phyloP scores from a whole-genome alignment of 2,888 invertebrate genomes.

The Tricholauxania praeusta region DNA sequence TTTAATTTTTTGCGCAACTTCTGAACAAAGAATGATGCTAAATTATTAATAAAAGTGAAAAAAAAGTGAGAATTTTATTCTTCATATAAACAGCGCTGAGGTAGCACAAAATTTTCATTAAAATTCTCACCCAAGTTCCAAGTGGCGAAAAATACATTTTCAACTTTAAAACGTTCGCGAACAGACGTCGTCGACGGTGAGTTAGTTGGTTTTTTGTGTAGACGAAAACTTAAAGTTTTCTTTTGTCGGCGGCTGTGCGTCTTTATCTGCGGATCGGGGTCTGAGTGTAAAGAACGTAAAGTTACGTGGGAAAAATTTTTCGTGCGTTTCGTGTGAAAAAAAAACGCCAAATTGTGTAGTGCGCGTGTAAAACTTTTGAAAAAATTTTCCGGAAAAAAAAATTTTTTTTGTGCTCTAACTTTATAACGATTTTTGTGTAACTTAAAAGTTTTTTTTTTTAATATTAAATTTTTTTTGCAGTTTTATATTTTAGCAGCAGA shows the following conservation, averaged over 20 bases:
- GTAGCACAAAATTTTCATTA: slow-evolving; percentile 4
- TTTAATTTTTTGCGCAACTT: too few relatives aligned
- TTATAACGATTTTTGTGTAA: background rate
- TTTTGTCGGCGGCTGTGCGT: background rate
- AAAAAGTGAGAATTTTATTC: background rate
- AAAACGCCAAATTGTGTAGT: background rate
- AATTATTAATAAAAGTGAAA: slow-evolving; percentile 16
- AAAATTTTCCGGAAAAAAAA: background rate
- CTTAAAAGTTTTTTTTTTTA: background rate
- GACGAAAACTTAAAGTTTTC: background rate
- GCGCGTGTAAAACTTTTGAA: background rate
- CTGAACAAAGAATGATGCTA: background rate
- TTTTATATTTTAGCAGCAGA: background rate
- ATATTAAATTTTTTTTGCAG: background rate
- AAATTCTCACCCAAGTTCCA: slow-evolving; percentile 36
- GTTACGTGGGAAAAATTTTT: slow-evolving; percentile 11
- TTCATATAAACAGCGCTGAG: slow-evolving; percentile 19
- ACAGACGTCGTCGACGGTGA: slow-evolving; percentile 52
- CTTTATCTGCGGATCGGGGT: slow-evolving; percentile 21
- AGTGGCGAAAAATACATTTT: slow-evolving; percentile 57
- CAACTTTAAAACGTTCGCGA: slow-evolving; percentile 60
- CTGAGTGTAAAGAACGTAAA: slow-evolving; percentile 21
- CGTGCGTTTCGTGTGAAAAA: slow-evolving; percentile 15
- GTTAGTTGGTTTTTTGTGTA: too few relatives aligned
- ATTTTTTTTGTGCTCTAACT: background rate